Evolutionary conservation across 2,888 invertebrate species (phyloP).

Genomic region (Epistrophe grossulariae): DNA sequence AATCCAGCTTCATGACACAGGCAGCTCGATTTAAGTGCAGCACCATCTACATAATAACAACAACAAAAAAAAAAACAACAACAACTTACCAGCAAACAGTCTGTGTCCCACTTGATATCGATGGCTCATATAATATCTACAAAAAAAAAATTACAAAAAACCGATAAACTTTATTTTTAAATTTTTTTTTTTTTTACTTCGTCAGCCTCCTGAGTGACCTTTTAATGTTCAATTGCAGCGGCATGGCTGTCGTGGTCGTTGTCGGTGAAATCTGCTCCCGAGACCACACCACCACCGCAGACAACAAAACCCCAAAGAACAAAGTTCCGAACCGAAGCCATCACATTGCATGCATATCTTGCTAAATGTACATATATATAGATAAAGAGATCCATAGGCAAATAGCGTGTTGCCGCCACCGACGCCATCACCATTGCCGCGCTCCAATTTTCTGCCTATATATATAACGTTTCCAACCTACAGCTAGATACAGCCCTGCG

Average conservation of each 20-base stretch:
- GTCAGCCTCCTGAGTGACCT: slow-evolving; percentile 50
- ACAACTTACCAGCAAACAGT: slow-evolving; percentile 18
- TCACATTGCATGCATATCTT: neutral
- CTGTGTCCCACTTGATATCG: slow-evolving; percentile 53
- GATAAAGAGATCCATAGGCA: neutral
- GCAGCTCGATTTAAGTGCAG: slow-evolving; percentile 35
- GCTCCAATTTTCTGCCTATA: neutral
- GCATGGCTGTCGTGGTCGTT: neutral
- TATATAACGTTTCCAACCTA: slow-evolving; percentile 27
- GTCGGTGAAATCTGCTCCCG: slow-evolving; percentile 9
- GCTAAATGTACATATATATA: neutral
- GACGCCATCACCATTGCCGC: too few relatives aligned
- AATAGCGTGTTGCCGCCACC: slow-evolving; percentile 5
- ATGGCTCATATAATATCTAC: slow-evolving; percentile 60
- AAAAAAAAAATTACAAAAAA: slow-evolving; percentile 35
- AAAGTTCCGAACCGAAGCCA: slow-evolving; percentile 44
- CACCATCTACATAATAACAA: neutral
- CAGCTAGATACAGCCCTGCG: slow-evolving; percentile 8
- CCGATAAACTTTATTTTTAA: slow-evolving; percentile 22
- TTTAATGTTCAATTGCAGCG: slow-evolving; percentile 48
- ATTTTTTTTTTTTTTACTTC: neutral
- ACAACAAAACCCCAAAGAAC: slow-evolving; percentile 55
- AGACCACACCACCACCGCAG: slow-evolving; percentile 54
- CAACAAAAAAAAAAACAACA: neutral
- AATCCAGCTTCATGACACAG: slow-evolving; percentile 31